Evolutionary conservation across 2,888 invertebrate species (phyloP).

Genomic region (Galerucella nymphaeae): DNA sequence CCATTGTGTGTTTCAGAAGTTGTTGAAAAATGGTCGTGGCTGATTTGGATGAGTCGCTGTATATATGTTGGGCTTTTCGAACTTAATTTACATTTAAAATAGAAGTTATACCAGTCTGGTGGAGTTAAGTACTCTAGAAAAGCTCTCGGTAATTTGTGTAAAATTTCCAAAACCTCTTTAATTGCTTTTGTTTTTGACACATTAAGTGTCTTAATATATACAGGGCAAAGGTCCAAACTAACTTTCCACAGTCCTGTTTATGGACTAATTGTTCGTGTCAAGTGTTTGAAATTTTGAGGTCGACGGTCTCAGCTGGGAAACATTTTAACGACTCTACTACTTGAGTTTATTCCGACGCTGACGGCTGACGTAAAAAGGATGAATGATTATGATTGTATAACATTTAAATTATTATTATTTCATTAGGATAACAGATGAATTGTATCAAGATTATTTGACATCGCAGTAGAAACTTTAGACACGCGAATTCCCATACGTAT

Average conservation of each 20-base stretch:
- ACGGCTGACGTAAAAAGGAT: slow-evolving; percentile 1
- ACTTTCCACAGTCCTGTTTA: slow-evolving; percentile 10
- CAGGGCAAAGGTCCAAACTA: neutral
- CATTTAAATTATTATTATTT: slow-evolving; percentile 3
- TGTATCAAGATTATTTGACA: too few relatives aligned
- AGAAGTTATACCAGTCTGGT: slow-evolving; percentile 2
- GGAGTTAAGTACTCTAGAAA: neutral
- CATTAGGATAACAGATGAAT: too few relatives aligned
- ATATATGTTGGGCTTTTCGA: slow-evolving; percentile 12
- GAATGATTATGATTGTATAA: slow-evolving; percentile 6
- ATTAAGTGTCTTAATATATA: too few relatives aligned
- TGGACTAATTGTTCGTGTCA: slow-evolving; percentile 12
- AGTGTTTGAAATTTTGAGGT: slow-evolving; percentile 16
- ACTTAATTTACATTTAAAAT: slow-evolving; percentile 18
- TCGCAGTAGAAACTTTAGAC: too few relatives aligned
- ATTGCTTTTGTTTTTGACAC: neutral
- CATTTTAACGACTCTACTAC: slow-evolving; percentile 15
- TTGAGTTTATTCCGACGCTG: neutral
- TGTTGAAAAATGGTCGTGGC: slow-evolving; percentile 15
- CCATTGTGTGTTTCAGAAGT: slow-evolving; percentile 9
- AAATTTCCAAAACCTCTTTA: slow-evolving; percentile 11
- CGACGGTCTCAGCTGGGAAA: slow-evolving; percentile 8
- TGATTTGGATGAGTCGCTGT: slow-evolving; percentile 4
- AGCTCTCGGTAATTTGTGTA: slow-evolving; percentile 2
- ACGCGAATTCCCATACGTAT: too few relatives aligned